Percentiles rank a stretch among this genome's conserved stretches.
phyloP scores from a whole-genome alignment of 35 echinoderm and acorn worm species.

The Heliocidaris erythrogramma region DNA sequence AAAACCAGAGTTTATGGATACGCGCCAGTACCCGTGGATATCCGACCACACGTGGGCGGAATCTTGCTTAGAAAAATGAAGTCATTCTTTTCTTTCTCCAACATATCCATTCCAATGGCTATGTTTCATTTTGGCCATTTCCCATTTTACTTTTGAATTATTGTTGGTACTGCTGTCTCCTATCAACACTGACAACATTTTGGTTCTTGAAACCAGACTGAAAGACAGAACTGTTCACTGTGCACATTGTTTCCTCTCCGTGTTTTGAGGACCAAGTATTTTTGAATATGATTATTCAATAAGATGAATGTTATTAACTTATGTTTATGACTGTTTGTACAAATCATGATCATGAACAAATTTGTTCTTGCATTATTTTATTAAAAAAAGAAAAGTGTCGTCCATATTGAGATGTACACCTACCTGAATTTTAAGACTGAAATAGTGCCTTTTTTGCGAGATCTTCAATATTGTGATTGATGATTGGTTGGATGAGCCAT shows the following conservation, averaged over 20 bases:
- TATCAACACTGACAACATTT: neutral
- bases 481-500: neutral
- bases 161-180: no score
- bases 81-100: neutral
- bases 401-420: conserved; percentile 2
- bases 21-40: neutral
- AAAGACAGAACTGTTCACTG: neutral
- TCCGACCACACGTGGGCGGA: neutral
- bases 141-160: no score
- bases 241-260: neutral
- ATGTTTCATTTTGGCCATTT: neutral
- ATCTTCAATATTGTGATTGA: neutral
- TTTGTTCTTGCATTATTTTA: conserved; percentile 40
- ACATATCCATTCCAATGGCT: neutral
- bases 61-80: conserved; percentile 2
- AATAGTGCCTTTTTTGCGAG: neutral
- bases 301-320: neutral
- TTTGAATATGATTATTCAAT: neutral
- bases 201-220: neutral
- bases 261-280: conserved; percentile 2
- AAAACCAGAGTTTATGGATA: neutral
- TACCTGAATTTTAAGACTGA: neutral
- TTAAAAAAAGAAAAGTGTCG: conserved; percentile 3
- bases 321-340: conserved; percentile 16
- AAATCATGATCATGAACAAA: conserved; percentile 36